Evolutionary conservation across 64 coral and sea anemone genomes (phyloP), one percentile per base, ranked within the genome.

Genomic region (Dendrophyllia cribrosa): DNA sequence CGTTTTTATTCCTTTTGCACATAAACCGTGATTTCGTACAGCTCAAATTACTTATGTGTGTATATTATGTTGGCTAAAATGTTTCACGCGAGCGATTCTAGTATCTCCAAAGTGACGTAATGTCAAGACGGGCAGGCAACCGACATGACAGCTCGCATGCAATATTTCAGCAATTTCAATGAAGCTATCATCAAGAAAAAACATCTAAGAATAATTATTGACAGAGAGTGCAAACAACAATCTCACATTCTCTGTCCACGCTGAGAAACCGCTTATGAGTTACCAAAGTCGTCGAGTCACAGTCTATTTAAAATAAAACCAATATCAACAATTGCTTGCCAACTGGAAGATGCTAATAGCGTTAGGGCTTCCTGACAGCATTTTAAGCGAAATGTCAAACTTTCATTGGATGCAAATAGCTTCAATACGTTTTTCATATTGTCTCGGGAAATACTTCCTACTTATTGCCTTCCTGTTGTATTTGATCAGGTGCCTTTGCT

Each of bases 81-180:
- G 48, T 17, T n/a, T 16, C 26, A 47, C 26, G 15, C 44, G 72
- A 19, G 46, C 46, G 9, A 45, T 16, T 50, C 48, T 7, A 48
- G 72, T 51, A 47, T 21, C 45, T 8, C 7, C 4, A 83, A 68
- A 84, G 66, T 84, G 46, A 67, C 44, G 23, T 45, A n/a, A 22
- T 20, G 44, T 84, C 80, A 84, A 44, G 62, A 24, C 21, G 7
- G 62, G 43, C 20, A 23, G 62, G 4, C 16, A 68, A 50, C 80
- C 67, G 80, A 66, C 80, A 84, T 43, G 22, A 16, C n/a, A 22
- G 43, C 34, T 84, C 9, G 60, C n/a, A n/a, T n/a, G n/a, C 44
- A 84, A 50, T 80, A 84, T 66, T 51, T 84, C 80, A 67, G 21
- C 44, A 50, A 13, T 68, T 51, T 68, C 80, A 68, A 84, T 84